These are phyloP conservation scores for Batillaria attramentaria DNA, from an alignment of 1,140 invertebrate species.

Conservation along the genomic window DNA sequence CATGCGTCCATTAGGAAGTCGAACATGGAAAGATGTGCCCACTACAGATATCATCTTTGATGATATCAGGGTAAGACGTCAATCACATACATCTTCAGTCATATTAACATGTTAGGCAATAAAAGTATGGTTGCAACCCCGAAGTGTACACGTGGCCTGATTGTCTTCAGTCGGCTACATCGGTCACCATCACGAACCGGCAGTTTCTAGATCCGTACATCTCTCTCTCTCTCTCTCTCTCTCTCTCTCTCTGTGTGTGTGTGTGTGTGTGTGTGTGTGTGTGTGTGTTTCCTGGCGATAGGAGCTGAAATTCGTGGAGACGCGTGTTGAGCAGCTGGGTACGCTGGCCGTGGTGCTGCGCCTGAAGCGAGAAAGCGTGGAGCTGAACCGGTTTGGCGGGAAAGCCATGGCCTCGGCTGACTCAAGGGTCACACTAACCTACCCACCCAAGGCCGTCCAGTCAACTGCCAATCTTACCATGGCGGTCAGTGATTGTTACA, in stretches of 20 bases:
- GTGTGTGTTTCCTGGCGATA: too few species aligned
- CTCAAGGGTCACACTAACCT: constrained; percentile 48
- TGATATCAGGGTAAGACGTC: constrained; percentile 57
- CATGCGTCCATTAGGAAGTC: constrained; percentile 32
- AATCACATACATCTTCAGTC: too few species aligned
- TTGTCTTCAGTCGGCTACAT: too few species aligned
- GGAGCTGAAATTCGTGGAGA: constrained; percentile 59
- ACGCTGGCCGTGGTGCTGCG: constrained; percentile 52
- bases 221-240: background rate
- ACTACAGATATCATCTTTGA: constrained; percentile 56
- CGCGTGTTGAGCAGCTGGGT: constrained; percentile 36
- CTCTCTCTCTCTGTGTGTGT: too few species aligned
- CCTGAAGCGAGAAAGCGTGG: constrained; percentile 49
- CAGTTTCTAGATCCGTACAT: background rate
- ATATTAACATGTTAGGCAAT: too few species aligned
- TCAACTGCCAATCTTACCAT: constrained; percentile 45
- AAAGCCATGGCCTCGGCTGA: constrained; percentile 58
- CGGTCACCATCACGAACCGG: too few species aligned
- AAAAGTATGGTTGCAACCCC: too few species aligned
- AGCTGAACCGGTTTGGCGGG: constrained; percentile 49
- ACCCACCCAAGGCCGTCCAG: constrained; percentile 46
- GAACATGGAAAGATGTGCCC: constrained; percentile 55
- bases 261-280: too few species aligned
- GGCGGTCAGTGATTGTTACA: constrained; percentile 48
- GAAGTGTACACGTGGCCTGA: too few species aligned